Evolutionary conservation across 2,797 vertebrate species (phyloP).

Genomic region (Phataginus tricuspis): DNA sequence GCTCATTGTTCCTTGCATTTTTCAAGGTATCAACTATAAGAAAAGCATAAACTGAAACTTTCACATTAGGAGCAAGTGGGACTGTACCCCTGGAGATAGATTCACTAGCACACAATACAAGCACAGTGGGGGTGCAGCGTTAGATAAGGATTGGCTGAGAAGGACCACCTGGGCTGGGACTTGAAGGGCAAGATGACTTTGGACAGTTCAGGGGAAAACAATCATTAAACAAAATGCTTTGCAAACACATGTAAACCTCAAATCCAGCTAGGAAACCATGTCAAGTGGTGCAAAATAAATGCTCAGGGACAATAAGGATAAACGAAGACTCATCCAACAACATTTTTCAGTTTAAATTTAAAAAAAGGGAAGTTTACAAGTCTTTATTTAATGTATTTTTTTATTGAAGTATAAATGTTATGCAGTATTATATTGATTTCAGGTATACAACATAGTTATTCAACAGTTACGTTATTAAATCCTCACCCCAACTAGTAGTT

Average conservation of each 20-base stretch:
- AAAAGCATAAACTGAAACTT: neutral
- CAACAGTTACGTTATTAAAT: no score
- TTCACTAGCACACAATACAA: neutral
- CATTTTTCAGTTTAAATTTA: neutral
- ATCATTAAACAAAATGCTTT: neutral
- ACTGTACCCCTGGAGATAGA: no score
- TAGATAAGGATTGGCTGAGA: neutral
- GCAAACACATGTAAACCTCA: neutral
- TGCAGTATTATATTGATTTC: no score
- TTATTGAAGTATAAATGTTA: no score
- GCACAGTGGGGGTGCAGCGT: fast-evolving
- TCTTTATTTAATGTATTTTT: no score
- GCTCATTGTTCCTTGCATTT: neutral
- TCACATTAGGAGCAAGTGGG: neutral
- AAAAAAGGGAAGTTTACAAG: no score
- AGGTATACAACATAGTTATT: no score
- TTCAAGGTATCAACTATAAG: neutral
- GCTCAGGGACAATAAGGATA: neutral
- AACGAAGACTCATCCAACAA: neutral
- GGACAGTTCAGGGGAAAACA: neutral
- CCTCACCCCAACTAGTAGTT: no score
- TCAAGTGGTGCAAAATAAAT: neutral
- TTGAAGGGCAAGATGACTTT: neutral
- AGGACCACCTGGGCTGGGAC: neutral
- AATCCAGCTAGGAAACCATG: neutral